phyloP scores from a whole-genome alignment of 2,797 vertebrate genomes.

The Pseudomugil gertrudae region DNA sequence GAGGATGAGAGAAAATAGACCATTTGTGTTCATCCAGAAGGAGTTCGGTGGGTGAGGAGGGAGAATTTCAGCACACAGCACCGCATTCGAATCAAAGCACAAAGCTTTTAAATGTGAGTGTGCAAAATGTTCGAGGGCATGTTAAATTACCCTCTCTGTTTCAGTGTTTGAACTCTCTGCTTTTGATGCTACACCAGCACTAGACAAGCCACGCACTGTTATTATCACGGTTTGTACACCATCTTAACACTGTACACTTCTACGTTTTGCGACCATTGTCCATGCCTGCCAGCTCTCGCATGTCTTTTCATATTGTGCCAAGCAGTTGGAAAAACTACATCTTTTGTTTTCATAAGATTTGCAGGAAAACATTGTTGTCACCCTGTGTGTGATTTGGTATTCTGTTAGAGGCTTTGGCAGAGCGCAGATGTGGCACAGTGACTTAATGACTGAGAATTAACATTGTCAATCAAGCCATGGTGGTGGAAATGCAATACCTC shows the following conservation, averaged over 20 bases:
- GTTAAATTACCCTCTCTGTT: slow-evolving; percentile 24
- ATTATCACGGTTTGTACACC: background rate
- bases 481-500: background rate
- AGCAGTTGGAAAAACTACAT: background rate
- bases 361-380: background rate
- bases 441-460: slow-evolving; percentile 1
- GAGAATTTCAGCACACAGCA: slow-evolving; percentile 4
- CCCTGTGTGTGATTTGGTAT: background rate
- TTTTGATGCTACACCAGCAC: slow-evolving; percentile 23
- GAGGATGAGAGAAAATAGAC: slow-evolving; percentile 8
- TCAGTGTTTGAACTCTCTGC: slow-evolving; percentile 27
- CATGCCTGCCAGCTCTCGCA: slow-evolving; percentile 2
- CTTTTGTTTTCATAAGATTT: background rate
- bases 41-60: slow-evolving; percentile 8
- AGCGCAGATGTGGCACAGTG: background rate
- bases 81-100: slow-evolving; percentile 13
- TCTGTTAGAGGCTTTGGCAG: background rate
- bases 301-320: background rate
- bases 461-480: background rate
- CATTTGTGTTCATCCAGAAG: slow-evolving; percentile 7
- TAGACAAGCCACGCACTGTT: background rate
- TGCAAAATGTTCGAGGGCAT: slow-evolving; percentile 22
- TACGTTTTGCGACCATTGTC: background rate
- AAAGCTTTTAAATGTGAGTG: slow-evolving; percentile 25
- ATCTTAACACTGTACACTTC: slow-evolving; percentile 4